Base-by-base conservation (phyloP, 2,888 invertebrate genomes). In the Pollenia labialis region DNA sequence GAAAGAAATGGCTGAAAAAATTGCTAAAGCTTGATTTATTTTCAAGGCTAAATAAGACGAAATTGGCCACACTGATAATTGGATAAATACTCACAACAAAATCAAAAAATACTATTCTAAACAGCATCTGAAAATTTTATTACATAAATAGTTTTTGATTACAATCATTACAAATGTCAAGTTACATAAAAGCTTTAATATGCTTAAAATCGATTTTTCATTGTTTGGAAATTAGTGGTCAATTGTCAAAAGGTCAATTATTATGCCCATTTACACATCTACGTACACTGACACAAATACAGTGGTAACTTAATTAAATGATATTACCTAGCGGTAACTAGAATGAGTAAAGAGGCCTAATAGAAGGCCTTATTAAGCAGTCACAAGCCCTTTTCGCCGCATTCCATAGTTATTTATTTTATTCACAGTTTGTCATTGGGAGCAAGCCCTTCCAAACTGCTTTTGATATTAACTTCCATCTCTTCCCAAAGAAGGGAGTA, bases 201-300 rank as follows among this genome's bases (percentile, higher is more conserved):
- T n/a, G n/a, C 40, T 64, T 56, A 50, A 75, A 82, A 86, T 82
- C 75, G 79, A 86, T 82, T 82, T 86, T 71, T 80, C 80, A 86
- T 86, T 86, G 82, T 75, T 79, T 79, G 44, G 46, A 86, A 80
- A 79, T 82, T 71, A 79, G 85, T 76, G 82, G 79, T 69, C 82
- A 71, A 68, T 85, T 72, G 81, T 69, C 32, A 84, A 84, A 85
- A 84, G 50, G 69, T 81, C 58, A 85, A 56, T 76, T 76, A 46
- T 81, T 74, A 40, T 16, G 56, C 12, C 8, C 32, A 40, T 44
- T 48, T 12, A 64, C 64, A 56, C 46, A 52, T 54, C 52, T 58
- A 58, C 54, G 50, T 58, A 60, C 56, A 56, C 42, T 18, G 52
- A 46, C 3, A 42, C 23, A 18, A 46, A 64, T 10, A 64, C 52